A percentile compares a stretch with the other conserved stretches of the same genome.
These are phyloP conservation scores for Lophotriccus pileatus DNA, from an alignment of 2,797 vertebrate species.

Conservation along the genomic window DNA sequence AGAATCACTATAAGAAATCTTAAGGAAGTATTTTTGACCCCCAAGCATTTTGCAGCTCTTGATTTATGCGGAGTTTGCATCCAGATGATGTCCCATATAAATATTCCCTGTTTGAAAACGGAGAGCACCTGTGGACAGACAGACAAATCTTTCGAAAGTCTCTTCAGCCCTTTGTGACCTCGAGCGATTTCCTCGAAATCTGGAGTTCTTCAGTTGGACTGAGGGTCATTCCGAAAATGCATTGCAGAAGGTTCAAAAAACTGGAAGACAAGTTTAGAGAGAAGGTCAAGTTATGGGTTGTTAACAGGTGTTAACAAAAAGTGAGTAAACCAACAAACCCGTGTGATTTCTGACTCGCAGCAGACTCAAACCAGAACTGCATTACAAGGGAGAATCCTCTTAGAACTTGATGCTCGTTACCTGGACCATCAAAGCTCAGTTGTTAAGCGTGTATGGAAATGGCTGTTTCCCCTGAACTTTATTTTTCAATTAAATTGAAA, in stretches of 20 bases:
- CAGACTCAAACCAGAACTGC: not conserved
- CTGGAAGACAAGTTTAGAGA: slow-evolving; percentile 33
- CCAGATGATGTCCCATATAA: not conserved
- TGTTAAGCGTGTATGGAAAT: not conserved
- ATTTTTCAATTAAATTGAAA: not conserved
- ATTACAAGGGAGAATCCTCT: not conserved
- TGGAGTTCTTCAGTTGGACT: slow-evolving; percentile 32
- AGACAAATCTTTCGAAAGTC: not conserved
- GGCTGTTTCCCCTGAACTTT: not conserved
- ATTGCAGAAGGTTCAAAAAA: slow-evolving; percentile 69
- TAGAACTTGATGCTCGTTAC: not conserved
- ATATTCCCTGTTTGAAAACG: not conserved
- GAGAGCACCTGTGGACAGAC: not conserved
- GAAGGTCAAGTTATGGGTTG: not conserved
- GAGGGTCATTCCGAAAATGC: slow-evolving; percentile 50
- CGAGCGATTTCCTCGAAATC: not conserved
- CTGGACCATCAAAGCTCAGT: not conserved
- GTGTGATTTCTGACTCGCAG: not conserved
- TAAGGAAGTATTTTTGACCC: not conserved
- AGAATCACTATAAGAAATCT: not conserved
- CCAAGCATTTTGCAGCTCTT: not conserved
- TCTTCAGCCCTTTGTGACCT: not conserved
- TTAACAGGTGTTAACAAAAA: not conserved
- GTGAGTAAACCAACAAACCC: not conserved
- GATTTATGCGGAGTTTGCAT: not conserved